A percentile compares a stretch with the other conserved stretches of the same genome.
These are phyloP conservation scores for Phoebastria nigripes DNA, from an alignment of 2,797 vertebrate genomes.

Conservation along the genomic window DNA sequence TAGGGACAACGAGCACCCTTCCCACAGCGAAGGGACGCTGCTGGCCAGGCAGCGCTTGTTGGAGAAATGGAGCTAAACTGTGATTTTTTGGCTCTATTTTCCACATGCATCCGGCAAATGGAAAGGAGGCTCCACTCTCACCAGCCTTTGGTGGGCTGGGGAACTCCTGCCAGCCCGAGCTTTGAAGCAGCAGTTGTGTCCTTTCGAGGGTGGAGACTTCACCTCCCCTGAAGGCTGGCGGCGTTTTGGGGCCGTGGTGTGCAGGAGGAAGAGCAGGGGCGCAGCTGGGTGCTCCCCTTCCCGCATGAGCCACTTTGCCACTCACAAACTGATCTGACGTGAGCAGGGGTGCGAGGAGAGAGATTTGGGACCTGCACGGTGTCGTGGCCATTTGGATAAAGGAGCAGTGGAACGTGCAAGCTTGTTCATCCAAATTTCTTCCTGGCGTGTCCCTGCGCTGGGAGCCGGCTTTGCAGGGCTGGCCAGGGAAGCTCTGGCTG, in stretches of 20 bases:
- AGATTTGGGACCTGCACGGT: background rate
- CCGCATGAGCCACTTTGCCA: rapidly evolving
- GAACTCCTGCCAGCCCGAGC: background rate
- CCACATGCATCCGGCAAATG: background rate
- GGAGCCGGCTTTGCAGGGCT: background rate
- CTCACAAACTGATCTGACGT: background rate
- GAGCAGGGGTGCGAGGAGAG: background rate
- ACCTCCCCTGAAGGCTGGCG: background rate
- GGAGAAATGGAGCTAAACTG: background rate
- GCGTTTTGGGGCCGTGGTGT: background rate
- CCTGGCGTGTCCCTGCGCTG: rapidly evolving
- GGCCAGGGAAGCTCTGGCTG: background rate
- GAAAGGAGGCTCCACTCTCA: background rate
- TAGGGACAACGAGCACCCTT: background rate
- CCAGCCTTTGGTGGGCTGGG: background rate
- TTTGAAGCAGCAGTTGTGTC: background rate
- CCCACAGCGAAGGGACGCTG: rapidly evolving
- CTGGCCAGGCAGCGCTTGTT: background rate
- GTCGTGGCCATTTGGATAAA: background rate
- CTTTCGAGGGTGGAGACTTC: background rate
- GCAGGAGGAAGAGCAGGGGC: background rate
- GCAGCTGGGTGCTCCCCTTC: background rate
- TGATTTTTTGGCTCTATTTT: background rate
- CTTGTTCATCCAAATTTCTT: background rate
- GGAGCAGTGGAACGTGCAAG: background rate